Percentiles rank a stretch among this genome's conserved stretches.
Evolutionary conservation across 2,113 vertebrate genomes (phyloP).

Genomic region (Vicugna pacos): DNA sequence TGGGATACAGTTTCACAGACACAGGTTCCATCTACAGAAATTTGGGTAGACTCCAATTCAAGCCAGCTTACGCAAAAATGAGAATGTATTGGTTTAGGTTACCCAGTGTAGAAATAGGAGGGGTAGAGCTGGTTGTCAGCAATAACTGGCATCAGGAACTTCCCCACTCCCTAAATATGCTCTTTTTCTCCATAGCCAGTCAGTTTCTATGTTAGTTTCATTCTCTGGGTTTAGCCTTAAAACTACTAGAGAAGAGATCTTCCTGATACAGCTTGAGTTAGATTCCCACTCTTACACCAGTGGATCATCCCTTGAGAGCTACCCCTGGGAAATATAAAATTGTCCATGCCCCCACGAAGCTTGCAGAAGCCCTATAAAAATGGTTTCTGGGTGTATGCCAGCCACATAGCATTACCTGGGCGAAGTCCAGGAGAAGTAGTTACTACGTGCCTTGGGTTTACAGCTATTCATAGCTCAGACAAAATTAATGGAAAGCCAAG

Average conservation of each 20-base stretch:
- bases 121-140: not conserved
- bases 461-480: conserved; percentile 16
- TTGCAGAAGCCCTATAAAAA: not conserved
- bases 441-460: not conserved
- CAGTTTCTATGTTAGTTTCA: not conserved
- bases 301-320: not conserved
- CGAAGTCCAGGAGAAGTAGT: not conserved
- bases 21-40: not conserved
- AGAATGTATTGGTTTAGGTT: not conserved
- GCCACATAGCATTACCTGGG: not conserved
- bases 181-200: not conserved
- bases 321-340: not conserved
- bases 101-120: not conserved
- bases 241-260: not conserved
- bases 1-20: conserved; percentile 5
- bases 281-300: not conserved
- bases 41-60: not conserved
- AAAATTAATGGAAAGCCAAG: conserved; percentile 49
- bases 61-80: not conserved
- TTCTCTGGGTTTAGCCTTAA: not conserved
- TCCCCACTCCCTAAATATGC: not conserved
- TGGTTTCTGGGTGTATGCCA: not conserved
- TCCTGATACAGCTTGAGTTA: not conserved
- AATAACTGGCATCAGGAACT: not conserved
- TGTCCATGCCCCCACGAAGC: not conserved